These are phyloP conservation scores for Eutolmus rufibarbis DNA, from an alignment of 2,888 invertebrate genomes.

Conservation along the genomic window DNA sequence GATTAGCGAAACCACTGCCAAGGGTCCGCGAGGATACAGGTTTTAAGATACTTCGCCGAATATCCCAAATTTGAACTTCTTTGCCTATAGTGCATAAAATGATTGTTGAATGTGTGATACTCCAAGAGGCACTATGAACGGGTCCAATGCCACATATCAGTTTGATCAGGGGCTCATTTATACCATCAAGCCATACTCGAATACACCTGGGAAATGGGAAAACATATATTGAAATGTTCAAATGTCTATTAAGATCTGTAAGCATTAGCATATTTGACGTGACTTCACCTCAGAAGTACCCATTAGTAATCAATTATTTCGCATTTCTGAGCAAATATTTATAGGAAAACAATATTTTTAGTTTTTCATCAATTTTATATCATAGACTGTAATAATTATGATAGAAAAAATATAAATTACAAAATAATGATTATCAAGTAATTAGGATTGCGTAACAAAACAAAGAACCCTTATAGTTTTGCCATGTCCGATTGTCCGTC, in stretches of 20 bases:
- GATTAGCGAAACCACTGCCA: constrained; percentile 50
- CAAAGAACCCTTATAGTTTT: no score
- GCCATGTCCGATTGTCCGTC: no score
- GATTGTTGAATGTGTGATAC: constrained; percentile 78
- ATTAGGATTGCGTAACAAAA: no score
- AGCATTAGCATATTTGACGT: neutral
- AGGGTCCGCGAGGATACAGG: constrained; percentile 63
- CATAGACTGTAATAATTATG: no score
- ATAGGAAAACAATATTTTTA: no score
- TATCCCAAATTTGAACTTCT: constrained; percentile 79
- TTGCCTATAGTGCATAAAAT: constrained; percentile 73
- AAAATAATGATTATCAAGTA: no score
- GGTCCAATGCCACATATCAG: constrained; percentile 64
- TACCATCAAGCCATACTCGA: constrained; percentile 77
- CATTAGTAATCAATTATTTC: no score
- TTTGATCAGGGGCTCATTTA: constrained; percentile 70
- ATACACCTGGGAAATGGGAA: constrained; percentile 62
- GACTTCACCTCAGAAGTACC: no score
- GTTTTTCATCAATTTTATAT: no score
- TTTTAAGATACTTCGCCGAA: constrained; percentile 74
- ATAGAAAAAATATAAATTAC: no score
- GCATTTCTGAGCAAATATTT: no score
- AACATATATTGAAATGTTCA: neutral
- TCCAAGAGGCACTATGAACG: constrained; percentile 72
- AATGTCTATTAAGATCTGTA: neutral